Evolutionary conservation across 2,888 invertebrate genomes (phyloP).

Genomic region (Exocentrus adspersus): DNA sequence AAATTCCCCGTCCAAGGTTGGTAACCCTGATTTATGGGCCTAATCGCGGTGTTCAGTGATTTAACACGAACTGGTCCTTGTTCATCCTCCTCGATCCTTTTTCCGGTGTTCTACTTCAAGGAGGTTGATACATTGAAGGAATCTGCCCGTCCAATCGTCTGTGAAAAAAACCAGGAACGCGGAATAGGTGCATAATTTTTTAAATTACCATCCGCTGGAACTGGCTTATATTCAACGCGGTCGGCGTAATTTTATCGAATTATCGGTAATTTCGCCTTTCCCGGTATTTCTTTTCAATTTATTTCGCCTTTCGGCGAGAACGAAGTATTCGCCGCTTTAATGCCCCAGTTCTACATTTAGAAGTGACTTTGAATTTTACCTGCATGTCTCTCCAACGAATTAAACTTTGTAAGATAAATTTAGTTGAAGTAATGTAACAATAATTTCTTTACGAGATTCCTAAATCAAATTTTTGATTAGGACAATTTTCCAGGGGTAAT

Average conservation of each 20-base stretch:
- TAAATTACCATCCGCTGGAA: conserved; percentile 7
- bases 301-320: neutral
- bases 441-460: too few relatives aligned
- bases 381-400: too few relatives aligned
- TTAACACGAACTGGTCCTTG: conserved; percentile 21
- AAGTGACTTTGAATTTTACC: too few relatives aligned
- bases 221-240: neutral
- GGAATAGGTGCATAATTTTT: conserved; percentile 14
- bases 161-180: conserved; percentile 2
- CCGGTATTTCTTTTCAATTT: conserved; percentile 6
- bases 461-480: too few relatives aligned
- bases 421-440: too few relatives aligned
- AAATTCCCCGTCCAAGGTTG: conserved; percentile 20
- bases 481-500: too few relatives aligned
- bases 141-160: conserved; percentile 15
- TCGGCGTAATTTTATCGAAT: conserved; percentile 12
- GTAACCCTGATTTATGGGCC: conserved; percentile 27
- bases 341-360: too few relatives aligned
- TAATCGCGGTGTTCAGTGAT: conserved; percentile 31
- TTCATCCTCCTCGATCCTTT: conserved; percentile 10
- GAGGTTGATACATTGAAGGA: conserved; percentile 21
- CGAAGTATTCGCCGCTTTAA: too few relatives aligned
- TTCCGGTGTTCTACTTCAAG: conserved; percentile 9
- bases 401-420: too few relatives aligned
- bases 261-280: conserved; percentile 7